These are phyloP conservation scores for Glaucopsyche alexis DNA, from an alignment of 2,888 invertebrate species.

Conservation along the genomic window DNA sequence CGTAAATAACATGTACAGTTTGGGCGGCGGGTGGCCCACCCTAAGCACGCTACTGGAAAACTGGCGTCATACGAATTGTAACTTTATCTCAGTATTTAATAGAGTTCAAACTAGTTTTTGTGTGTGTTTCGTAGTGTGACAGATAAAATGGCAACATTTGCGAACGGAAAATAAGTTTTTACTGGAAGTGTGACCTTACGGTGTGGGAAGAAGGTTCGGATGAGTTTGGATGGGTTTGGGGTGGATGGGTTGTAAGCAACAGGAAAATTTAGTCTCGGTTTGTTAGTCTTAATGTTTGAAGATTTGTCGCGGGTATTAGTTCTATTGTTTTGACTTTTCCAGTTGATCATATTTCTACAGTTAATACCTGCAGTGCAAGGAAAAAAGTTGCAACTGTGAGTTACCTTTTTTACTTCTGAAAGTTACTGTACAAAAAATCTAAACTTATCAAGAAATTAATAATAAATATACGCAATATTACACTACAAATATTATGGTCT, in stretches of 20 bases:
- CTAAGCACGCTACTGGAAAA: constrained; percentile 37
- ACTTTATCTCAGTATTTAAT: constrained; percentile 43
- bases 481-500: too few species aligned
- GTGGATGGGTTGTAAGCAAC: constrained; percentile 70
- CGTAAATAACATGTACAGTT: constrained; percentile 79
- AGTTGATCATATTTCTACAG: neutral
- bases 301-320: constrained; percentile 26
- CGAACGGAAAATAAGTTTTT: constrained; percentile 51
- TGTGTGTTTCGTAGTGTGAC: constrained; percentile 44
- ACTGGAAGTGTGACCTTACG: constrained; percentile 52
- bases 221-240: constrained; percentile 43
- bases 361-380: neutral
- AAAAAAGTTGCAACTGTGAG: neutral
- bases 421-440: too few species aligned
- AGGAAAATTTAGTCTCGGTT: constrained; percentile 69
- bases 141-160: constrained; percentile 58
- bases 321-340: constrained; percentile 19
- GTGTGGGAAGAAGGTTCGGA: constrained; percentile 45
- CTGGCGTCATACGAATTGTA: constrained; percentile 39
- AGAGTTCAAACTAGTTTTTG: constrained; percentile 39
- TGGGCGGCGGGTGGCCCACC: constrained; percentile 56
- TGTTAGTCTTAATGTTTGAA: constrained; percentile 66
- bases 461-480: too few species aligned
- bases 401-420: neutral
- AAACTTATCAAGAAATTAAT: too few species aligned